Evolutionary conservation across 2,797 vertebrate species (phyloP).

Genomic region (Carduelis carduelis): DNA sequence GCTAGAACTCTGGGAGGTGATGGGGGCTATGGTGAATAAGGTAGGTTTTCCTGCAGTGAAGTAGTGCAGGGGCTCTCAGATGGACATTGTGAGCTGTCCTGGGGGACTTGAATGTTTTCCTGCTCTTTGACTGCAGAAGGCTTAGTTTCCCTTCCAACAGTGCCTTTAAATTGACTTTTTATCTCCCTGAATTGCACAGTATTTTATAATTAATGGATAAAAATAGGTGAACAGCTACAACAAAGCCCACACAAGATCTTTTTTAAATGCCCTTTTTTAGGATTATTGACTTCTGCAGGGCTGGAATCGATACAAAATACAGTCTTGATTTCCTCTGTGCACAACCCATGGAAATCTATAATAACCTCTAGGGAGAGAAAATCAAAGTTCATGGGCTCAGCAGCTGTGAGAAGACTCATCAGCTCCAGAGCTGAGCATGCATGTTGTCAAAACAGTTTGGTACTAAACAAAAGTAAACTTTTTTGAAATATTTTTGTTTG

Average conservation of each 20-base stretch:
- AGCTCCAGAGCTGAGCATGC: not conserved
- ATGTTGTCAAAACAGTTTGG: not conserved
- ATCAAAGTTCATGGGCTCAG: not conserved
- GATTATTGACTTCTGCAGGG: not conserved
- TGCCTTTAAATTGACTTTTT: not conserved
- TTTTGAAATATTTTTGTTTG: not conserved
- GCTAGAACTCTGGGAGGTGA: not conserved
- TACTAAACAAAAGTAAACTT: not conserved
- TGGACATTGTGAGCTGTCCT: not conserved
- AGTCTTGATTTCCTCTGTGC: not conserved
- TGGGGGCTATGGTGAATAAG: not conserved
- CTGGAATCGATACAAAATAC: not conserved
- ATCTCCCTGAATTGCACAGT: not conserved
- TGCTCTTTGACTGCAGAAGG: not conserved
- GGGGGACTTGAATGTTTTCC: not conserved
- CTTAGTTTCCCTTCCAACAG: not conserved
- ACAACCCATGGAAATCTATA: slow-evolving; percentile 1
- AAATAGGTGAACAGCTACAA: not conserved
- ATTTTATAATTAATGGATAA: not conserved
- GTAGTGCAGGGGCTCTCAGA: not conserved
- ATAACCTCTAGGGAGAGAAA: not conserved
- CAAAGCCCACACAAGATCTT: not conserved
- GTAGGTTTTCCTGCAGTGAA: not conserved
- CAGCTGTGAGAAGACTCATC: not conserved
- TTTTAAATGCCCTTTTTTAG: not conserved